phyloP scores from a whole-genome alignment of 1,140 invertebrate genomes.

The Rhizoglyphus robini region DNA sequence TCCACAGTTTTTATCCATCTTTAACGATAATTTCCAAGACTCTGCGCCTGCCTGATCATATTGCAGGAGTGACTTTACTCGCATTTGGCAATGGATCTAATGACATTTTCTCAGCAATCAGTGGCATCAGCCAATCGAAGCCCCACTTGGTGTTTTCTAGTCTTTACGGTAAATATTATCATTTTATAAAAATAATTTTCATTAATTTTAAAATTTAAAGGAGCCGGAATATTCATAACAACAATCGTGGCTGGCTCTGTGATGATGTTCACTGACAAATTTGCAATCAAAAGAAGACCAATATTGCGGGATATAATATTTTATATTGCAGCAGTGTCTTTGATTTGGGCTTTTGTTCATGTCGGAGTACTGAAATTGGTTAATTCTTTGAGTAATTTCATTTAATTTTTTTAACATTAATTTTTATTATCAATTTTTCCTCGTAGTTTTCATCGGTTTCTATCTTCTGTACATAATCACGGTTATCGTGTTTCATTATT shows the following conservation, averaged over 20 bases:
- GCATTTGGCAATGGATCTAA: slow-evolving; percentile 67
- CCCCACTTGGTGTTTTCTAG: slow-evolving; percentile 45
- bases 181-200: neutral
- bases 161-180: slow-evolving; percentile 38
- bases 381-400: too few species aligned
- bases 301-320: too few species aligned
- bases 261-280: too few species aligned
- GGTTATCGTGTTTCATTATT: too few species aligned
- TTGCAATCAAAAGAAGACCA: too few species aligned
- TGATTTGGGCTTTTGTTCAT: too few species aligned
- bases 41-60: slow-evolving; percentile 50
- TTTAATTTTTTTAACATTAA: too few species aligned
- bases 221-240: neutral
- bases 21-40: slow-evolving; percentile 48
- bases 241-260: neutral
- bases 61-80: slow-evolving; percentile 60
- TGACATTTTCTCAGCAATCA: slow-evolving; percentile 54
- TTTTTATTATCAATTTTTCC: too few species aligned
- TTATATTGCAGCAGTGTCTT: too few species aligned
- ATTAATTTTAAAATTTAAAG: neutral
- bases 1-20: slow-evolving; percentile 50
- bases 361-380: too few species aligned
- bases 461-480: too few species aligned
- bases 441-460: too few species aligned
- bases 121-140: slow-evolving; percentile 36